Conservation (phyloP, 2,113 vertebrate species). For the Catharus minimus region DNA sequence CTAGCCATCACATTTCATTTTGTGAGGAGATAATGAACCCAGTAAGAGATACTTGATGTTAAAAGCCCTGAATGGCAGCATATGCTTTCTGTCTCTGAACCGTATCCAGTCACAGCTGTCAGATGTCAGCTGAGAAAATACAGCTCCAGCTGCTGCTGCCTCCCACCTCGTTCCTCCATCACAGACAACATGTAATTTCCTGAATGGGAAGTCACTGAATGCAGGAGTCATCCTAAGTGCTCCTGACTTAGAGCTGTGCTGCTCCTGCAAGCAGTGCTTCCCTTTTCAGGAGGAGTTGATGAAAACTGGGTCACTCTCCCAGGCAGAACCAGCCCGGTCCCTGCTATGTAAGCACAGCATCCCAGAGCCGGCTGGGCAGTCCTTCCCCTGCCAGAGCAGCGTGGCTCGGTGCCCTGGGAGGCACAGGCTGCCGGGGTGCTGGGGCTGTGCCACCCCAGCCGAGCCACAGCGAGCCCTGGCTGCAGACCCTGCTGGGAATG, state of each 20-base stretch:
- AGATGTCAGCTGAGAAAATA: conserved; percentile 51
- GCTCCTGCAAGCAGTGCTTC: background rate
- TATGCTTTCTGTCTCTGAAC: background rate
- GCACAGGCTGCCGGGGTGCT: fast-evolving
- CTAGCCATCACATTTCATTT: background rate
- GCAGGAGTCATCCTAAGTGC: conserved; percentile 14
- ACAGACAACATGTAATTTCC: conserved; percentile 60
- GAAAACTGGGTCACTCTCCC: background rate
- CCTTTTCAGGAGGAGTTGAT: background rate
- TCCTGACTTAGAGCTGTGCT: background rate
- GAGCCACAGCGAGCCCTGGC: fast-evolving
- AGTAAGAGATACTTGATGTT: background rate
- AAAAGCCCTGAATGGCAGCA: conserved; percentile 5
- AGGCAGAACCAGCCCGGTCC: background rate
- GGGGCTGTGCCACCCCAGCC: background rate
- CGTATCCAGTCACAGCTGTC: conserved; percentile 40
- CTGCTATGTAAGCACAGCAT: background rate
- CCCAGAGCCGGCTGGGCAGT: fast-evolving
- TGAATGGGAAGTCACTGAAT: conserved; percentile 9
- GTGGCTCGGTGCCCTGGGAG: background rate
- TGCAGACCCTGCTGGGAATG: background rate
- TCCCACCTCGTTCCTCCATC: conserved; percentile 30
- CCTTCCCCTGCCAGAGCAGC: fast-evolving
- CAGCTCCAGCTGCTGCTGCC: conserved; percentile 41
- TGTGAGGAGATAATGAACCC: conserved; percentile 1